Base-by-base conservation (phyloP, 2,113 vertebrate species). In the Ceyx margarethae region DNA sequence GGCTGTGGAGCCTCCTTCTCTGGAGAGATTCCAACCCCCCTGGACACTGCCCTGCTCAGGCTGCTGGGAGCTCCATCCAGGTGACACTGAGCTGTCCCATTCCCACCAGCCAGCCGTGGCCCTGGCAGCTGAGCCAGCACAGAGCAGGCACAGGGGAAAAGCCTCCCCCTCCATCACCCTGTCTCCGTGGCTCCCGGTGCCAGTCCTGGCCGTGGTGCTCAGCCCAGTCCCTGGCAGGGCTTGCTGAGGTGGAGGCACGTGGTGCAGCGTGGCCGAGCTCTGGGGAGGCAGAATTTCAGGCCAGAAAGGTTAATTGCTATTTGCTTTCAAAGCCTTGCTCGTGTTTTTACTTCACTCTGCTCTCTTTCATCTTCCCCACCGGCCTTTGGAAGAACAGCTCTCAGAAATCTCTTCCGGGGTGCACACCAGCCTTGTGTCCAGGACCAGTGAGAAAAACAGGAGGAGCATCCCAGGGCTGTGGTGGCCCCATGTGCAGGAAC, bases 251-350 rank as follows among this genome's bases (percentile, higher is more conserved):
- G 3, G 16, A 4, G 45, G 42, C 82, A 23, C 33, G 4, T 8
- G 15, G n/a, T 13, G 54, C 2, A 2, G 1, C 3, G 54, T 23
- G 71, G 25, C 68, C 51, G 28, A 42, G 56, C 80, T 37, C 76
- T 37, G 29, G 43, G 60, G 65, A 76, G 46, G 8, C 51, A 10
- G 67, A 13, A 20, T 50, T 69, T 50, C 45, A 16, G 57, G 67
- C 40, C n/a, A 51, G 29, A 35, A 64, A 89, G 91, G 93, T 92
- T 94, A 95, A 92, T 85, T 91, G 79, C 67, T 90, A 1, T 91
- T 82, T 83, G 79, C 66, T 87, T 84, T 56, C 71, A 60, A 53
- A 66, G 73, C 87, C 71, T 85, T 89, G 20, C 37, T 85, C 81
- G 88, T 31, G 0, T 62, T 61, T 43, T 82, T 58, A 37, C 82